Percentiles rank a stretch among this genome's conserved stretches.
Evolutionary conservation across 2,888 invertebrate genomes (phyloP).

Genomic region (Spilarctia lutea): DNA sequence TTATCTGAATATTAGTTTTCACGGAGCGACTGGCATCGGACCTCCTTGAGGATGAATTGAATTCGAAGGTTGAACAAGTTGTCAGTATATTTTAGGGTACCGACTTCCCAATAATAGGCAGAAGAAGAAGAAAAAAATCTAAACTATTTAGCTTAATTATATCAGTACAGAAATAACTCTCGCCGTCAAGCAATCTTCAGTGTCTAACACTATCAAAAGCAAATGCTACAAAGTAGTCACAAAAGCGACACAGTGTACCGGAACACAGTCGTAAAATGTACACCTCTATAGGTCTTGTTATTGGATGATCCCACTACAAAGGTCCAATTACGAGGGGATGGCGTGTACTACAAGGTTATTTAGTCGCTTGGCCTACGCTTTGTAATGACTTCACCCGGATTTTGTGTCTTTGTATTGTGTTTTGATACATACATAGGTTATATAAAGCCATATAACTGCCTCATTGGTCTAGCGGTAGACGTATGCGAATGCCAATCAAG

Average conservation of each 20-base stretch:
- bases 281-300: constrained; percentile 65
- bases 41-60: too few species aligned
- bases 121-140: too few species aligned
- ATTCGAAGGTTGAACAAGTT: too few species aligned
- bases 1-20: too few species aligned
- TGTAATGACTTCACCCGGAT: constrained; percentile 55
- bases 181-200: background rate
- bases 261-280: constrained; percentile 59
- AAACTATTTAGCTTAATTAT: too few species aligned
- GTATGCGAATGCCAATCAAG: too few species aligned
- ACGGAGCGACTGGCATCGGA: too few species aligned
- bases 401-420: constrained; percentile 33
- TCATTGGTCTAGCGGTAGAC: too few species aligned
- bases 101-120: too few species aligned
- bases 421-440: constrained; percentile 22
- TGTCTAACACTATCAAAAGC: background rate
- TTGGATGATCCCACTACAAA: constrained; percentile 78
- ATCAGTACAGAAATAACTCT: too few species aligned
- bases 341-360: constrained; percentile 75
- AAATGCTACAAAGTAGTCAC: constrained; percentile 23
- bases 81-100: too few species aligned
- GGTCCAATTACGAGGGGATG: constrained; percentile 75
- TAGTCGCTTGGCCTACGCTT: constrained; percentile 49
- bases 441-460: too few species aligned
- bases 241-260: constrained; percentile 52